These are phyloP conservation scores for Plestiodon gilberti DNA, from an alignment of 2,113 vertebrate genomes.

Conservation along the genomic window DNA sequence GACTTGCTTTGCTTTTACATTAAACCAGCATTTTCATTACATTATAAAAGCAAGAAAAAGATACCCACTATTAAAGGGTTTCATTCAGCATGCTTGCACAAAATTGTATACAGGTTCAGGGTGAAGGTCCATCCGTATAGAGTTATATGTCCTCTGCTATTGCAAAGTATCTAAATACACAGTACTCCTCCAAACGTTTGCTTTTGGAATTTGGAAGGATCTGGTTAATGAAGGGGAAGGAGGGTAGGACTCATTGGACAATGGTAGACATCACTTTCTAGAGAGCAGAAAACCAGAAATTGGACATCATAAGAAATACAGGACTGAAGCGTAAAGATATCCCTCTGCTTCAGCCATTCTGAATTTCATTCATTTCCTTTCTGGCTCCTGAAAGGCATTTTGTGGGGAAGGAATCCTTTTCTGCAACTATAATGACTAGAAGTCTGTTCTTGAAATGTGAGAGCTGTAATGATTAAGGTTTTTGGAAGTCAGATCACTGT, in stretches of 20 bases:
- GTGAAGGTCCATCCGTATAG: neutral
- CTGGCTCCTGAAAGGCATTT: neutral
- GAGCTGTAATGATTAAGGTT: neutral
- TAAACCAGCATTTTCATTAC: slow-evolving; percentile 25
- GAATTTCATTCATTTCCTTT: neutral
- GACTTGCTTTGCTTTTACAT: slow-evolving; percentile 27
- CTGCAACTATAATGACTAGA: neutral
- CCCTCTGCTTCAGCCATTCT: neutral
- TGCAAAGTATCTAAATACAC: neutral
- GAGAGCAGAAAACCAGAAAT: neutral
- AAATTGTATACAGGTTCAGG: neutral
- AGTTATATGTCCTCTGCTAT: neutral
- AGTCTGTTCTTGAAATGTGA: neutral
- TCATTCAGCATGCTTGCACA: neutral
- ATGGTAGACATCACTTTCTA: neutral
- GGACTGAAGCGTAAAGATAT: neutral
- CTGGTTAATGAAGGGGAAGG: neutral
- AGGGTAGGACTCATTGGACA: neutral
- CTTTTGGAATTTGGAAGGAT: neutral
- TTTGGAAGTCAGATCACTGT: neutral
- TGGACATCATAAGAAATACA: neutral
- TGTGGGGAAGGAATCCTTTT: neutral
- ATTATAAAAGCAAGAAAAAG: slow-evolving; percentile 8
- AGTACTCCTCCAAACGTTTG: neutral
- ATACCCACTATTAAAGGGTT: slow-evolving; percentile 25